Conservation (phyloP, 1,140 invertebrate genomes). For the Drosophila sp. region DNA sequence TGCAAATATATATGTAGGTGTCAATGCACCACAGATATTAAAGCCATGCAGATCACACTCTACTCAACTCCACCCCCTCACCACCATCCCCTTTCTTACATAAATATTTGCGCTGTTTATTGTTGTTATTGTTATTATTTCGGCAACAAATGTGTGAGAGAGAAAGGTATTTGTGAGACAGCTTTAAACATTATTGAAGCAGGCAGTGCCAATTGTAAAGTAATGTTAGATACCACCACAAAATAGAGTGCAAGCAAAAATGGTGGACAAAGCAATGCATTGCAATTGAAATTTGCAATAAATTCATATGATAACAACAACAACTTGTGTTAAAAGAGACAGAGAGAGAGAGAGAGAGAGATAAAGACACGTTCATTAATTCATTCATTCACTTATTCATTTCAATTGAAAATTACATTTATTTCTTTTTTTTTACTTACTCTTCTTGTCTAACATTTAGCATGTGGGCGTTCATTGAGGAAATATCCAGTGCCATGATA, state of each 20-base stretch:
- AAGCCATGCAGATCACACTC: slow-evolving; percentile 1
- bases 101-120: slow-evolving; percentile 39
- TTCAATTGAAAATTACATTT: slow-evolving; percentile 29
- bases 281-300: slow-evolving; percentile 9
- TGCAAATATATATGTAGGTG: slow-evolving; percentile 18
- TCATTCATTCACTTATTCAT: slow-evolving; percentile 34
- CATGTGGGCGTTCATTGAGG: slow-evolving; percentile 35
- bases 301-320: slow-evolving; percentile 15
- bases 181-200: background rate
- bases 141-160: slow-evolving; percentile 23
- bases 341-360: no score
- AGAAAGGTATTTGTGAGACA: slow-evolving; percentile 11
- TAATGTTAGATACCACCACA: slow-evolving; percentile 2
- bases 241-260: slow-evolving; percentile 6
- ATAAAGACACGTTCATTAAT: slow-evolving; percentile 2
- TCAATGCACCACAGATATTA: slow-evolving; percentile 59
- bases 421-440: slow-evolving; percentile 9
- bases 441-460: slow-evolving; percentile 1
- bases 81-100: background rate
- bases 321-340: slow-evolving; percentile 1
- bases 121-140: slow-evolving; percentile 11
- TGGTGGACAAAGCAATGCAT: slow-evolving; percentile 13
- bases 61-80: background rate
- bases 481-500: background rate
- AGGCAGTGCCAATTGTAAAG: slow-evolving; percentile 16